A percentile compares a stretch with the other conserved stretches of the same genome.
Evolutionary conservation across 2,797 vertebrate genomes (phyloP).

Genomic region (Parauchenoglanis punctatus): DNA sequence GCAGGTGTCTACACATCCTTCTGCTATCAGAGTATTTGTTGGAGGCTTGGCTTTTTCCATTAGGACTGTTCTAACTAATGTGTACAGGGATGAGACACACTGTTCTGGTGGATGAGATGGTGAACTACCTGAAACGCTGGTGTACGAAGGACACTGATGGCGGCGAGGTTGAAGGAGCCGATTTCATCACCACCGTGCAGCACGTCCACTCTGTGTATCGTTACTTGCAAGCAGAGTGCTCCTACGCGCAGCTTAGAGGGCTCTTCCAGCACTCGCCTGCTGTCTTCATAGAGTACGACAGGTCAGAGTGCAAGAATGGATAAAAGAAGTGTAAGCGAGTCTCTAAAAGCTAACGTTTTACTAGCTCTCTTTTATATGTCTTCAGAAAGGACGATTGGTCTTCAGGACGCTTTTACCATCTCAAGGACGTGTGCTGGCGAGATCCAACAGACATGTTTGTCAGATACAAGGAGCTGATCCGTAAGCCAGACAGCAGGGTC

Average conservation of each 20-base stretch:
- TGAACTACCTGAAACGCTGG: slow-evolving; percentile 76
- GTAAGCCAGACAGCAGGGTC: slow-evolving; percentile 55
- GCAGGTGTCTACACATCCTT: background rate
- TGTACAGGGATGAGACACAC: slow-evolving; percentile 72
- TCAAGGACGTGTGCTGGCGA: slow-evolving; percentile 80
- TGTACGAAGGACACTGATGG: slow-evolving; percentile 62
- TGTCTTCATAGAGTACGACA: slow-evolving; percentile 73
- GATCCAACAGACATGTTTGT: slow-evolving; percentile 75
- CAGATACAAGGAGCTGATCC: slow-evolving; percentile 68
- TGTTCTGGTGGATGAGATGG: slow-evolving; percentile 68
- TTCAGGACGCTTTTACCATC: slow-evolving; percentile 75
- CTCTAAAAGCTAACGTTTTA: background rate
- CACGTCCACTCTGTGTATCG: slow-evolving; percentile 76
- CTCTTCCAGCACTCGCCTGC: slow-evolving; percentile 77
- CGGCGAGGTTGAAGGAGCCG: slow-evolving; percentile 59
- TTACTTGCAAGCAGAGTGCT: slow-evolving; percentile 70
- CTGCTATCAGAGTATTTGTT: background rate
- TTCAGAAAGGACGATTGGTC: slow-evolving; percentile 60
- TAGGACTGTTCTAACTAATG: background rate
- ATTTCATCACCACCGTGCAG: slow-evolving; percentile 69
- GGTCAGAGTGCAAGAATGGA: slow-evolving; percentile 59
- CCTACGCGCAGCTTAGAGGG: slow-evolving; percentile 66
- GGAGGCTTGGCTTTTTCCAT: background rate
- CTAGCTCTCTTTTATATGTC: background rate
- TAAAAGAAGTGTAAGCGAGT: background rate